A percentile compares a stretch with the other conserved stretches of the same genome.
Evolutionary conservation across 2,888 invertebrate genomes (phyloP).

Genomic region (Theretra japonica): DNA sequence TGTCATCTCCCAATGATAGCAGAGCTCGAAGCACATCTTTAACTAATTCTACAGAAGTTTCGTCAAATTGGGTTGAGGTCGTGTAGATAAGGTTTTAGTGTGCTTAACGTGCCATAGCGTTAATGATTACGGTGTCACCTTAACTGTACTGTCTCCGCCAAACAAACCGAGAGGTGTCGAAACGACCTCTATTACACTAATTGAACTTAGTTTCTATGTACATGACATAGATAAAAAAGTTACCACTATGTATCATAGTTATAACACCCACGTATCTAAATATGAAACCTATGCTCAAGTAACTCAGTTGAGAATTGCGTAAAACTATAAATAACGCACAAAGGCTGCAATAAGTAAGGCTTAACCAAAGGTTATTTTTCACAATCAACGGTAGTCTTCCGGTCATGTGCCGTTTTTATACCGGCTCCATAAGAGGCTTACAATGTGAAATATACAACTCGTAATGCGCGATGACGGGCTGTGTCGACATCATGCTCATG

Average conservation of each 20-base stretch:
- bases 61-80: slow-evolving; percentile 17
- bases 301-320: background rate
- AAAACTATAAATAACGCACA: slow-evolving; percentile 1
- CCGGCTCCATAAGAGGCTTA: slow-evolving; percentile 19
- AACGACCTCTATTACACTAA: slow-evolving; percentile 52
- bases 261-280: background rate
- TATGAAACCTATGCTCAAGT: background rate
- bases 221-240: slow-evolving; percentile 34
- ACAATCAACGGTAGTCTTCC: slow-evolving; percentile 13
- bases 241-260: background rate
- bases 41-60: background rate
- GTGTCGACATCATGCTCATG: slow-evolving; percentile 8
- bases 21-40: background rate
- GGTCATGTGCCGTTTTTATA: slow-evolving; percentile 16
- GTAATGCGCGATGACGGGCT: slow-evolving; percentile 11
- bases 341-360: background rate
- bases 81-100: slow-evolving; percentile 32
- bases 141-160: slow-evolving; percentile 44
- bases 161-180: slow-evolving; percentile 50
- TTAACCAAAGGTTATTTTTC: slow-evolving; percentile 14
- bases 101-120: slow-evolving; percentile 39
- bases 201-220: slow-evolving; percentile 46
- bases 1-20: background rate
- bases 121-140: slow-evolving; percentile 47
- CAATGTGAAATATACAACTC: slow-evolving; percentile 12